Percentiles rank a stretch among this genome's conserved stretches.
Conservation (phyloP, 2,113 vertebrate species). For the Hippocampus mohnikei region DNA sequence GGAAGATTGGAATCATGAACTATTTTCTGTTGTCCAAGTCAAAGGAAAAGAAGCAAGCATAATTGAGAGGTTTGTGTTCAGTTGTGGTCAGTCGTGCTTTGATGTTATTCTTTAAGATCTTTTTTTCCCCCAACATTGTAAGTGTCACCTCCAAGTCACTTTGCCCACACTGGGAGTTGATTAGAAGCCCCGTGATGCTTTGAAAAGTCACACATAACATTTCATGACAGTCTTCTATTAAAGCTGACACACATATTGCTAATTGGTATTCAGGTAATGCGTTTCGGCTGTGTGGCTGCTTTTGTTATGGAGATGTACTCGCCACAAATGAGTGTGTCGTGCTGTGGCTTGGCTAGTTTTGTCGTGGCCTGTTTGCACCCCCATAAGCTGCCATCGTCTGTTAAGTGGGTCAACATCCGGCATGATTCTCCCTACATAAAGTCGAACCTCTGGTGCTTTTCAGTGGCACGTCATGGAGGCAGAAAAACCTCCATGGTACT, state of each 20-base stretch:
- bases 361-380: slow-evolving; percentile 10
- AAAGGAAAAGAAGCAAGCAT: neutral
- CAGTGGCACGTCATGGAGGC: slow-evolving; percentile 3
- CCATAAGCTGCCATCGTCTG: neutral
- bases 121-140: neutral
- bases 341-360: slow-evolving; percentile 17
- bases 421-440: neutral
- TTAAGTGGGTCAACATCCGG: neutral
- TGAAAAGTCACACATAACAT: slow-evolving; percentile 20
- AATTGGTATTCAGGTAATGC: slow-evolving; percentile 27
- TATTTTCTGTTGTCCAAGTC: slow-evolving; percentile 3
- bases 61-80: neutral
- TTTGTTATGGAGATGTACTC: slow-evolving; percentile 49
- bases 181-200: slow-evolving; percentile 2
- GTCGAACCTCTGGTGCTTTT: neutral
- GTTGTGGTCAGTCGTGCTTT: neutral
- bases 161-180: slow-evolving; percentile 14
- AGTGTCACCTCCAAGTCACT: slow-evolving; percentile 23
- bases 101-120: neutral
- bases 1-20: slow-evolving; percentile 1
- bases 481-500: neutral
- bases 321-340: slow-evolving; percentile 45
- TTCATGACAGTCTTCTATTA: slow-evolving; percentile 27
- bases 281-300: slow-evolving; percentile 20
- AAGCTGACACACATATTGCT: slow-evolving; percentile 17